Base-by-base conservation (phyloP, 2,888 invertebrate species). In the Marasmarcha lunaedactyla region DNA sequence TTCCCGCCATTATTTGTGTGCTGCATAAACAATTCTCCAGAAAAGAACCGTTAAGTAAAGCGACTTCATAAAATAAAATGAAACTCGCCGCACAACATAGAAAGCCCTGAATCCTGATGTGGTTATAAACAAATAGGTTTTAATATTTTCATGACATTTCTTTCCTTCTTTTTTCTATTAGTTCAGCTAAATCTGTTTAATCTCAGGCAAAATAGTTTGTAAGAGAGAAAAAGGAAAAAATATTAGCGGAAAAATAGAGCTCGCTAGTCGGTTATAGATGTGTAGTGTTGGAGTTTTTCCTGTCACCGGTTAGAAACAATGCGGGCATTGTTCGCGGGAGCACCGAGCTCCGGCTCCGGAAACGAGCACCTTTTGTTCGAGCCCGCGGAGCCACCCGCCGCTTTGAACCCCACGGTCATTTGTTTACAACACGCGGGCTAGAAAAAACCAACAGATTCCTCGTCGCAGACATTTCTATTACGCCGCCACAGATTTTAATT, bases 251-350 rank as follows among this genome's bases (percentile, higher is more conserved):
- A 20, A 20, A 20, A 20, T 76, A 78, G 74, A 78, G 78, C 78
- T 79, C 76, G 72, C 81, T 77, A 81, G 81, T 81, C 70, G 79
- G 20, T 20, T 20, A 20, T 20, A 20, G 20, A 7, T 20, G 20
- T 20, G 20, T 20, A 5, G 20, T 20, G 20, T 20, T 20, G 20
- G 76, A 78, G 83, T 79, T 83, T 83, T 81, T 81, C 81, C 81
- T 78, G 81, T 79, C 81, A 79, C 78, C 78, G 79, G 72, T 72
- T 71, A 79, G 77, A 81, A 81, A 83, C 83, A 83, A 83, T 81
- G 71, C 65, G 62, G 66, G 72, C 55, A 79, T 78, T 79, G 79
- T 83, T 63, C 61, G 54, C 39, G 20, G 20, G 7, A 7, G 4
- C 3, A 3, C 20, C 3, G 20, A 7, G 26, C 43, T 53, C 52